Evolutionary conservation across 2,113 vertebrate species (phyloP).

Genomic region (Eudyptes chrysolophus): DNA sequence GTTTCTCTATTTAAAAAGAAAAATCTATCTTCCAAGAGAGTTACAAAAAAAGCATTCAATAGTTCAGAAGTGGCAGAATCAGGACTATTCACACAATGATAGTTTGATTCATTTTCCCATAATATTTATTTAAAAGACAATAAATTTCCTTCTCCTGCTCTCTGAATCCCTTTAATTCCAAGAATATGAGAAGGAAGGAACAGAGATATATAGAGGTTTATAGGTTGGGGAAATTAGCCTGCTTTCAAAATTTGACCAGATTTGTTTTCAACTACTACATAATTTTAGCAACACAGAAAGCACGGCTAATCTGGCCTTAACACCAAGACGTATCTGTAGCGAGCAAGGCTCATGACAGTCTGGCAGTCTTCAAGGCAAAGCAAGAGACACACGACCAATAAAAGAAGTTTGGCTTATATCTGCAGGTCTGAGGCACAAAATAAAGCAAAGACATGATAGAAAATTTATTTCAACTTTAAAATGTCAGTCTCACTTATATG

Average conservation of each 20-base stretch:
- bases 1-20: not conserved
- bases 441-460: not conserved
- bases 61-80: not conserved
- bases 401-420: not conserved
- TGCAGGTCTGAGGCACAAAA: not conserved
- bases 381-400: not conserved
- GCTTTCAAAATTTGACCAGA: not conserved
- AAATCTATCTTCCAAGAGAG: not conserved
- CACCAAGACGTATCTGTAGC: not conserved
- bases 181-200: slow-evolving; percentile 5
- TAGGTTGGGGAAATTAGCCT: not conserved
- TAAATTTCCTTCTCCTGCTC: not conserved
- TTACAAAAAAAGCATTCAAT: not conserved
- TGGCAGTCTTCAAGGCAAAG: not conserved
- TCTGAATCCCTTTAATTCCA: slow-evolving; percentile 23
- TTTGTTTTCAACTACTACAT: not conserved
- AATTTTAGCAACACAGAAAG: not conserved
- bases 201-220: not conserved
- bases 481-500: not conserved
- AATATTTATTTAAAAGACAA: not conserved
- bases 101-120: not conserved
- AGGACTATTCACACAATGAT: not conserved
- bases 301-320: not conserved
- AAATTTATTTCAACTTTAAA: not conserved
- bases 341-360: not conserved